phyloP scores from a whole-genome alignment of 2,113 vertebrate species.

The Pygoscelis antarcticus region DNA sequence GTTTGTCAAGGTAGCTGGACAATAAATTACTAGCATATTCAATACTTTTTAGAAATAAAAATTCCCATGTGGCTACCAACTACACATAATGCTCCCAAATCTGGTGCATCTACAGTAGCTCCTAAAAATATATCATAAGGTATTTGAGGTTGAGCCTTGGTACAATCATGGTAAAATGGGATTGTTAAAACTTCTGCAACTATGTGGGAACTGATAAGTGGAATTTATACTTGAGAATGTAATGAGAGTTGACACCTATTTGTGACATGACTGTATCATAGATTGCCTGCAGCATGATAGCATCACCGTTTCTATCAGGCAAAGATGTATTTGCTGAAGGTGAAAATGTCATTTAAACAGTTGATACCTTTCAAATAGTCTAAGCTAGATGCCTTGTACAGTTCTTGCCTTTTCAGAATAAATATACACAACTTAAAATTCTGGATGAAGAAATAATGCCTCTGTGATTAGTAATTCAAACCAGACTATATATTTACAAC shows the following conservation, averaged over 20 bases:
- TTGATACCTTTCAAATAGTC: slow-evolving; percentile 57
- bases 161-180: slow-evolving; percentile 59
- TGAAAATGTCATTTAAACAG: slow-evolving; percentile 75
- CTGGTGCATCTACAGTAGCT: background rate
- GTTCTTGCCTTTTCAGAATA: slow-evolving; percentile 26
- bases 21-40: background rate
- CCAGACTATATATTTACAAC: background rate
- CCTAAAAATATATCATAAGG: background rate
- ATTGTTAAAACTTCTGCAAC: slow-evolving; percentile 60
- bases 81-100: background rate
- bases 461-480: background rate
- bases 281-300: slow-evolving; percentile 78
- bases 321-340: slow-evolving; percentile 74
- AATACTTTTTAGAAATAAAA: background rate
- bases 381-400: background rate
- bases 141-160: slow-evolving; percentile 38
- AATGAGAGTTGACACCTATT: slow-evolving; percentile 87
- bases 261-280: slow-evolving; percentile 80
- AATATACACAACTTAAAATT: background rate
- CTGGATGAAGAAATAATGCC: background rate
- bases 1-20: background rate
- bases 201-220: slow-evolving; percentile 80
- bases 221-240: slow-evolving; percentile 67
- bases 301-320: slow-evolving; percentile 68
- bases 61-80: background rate